Percentiles rank a stretch among this genome's conserved stretches.
Evolutionary conservation across 2,113 vertebrate genomes (phyloP).

Genomic region (Beaufortia kweichowensis): DNA sequence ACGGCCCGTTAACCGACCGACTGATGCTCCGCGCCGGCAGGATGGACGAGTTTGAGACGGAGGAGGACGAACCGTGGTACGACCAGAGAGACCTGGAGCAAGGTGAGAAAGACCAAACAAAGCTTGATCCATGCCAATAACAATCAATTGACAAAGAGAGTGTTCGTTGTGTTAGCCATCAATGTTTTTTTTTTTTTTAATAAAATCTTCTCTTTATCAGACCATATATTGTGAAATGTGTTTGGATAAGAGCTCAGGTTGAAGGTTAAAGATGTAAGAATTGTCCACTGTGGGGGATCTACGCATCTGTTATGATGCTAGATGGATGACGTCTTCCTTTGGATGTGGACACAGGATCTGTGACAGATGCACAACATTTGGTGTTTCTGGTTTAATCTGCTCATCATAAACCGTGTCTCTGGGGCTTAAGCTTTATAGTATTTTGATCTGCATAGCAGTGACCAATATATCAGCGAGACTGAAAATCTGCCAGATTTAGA

Average conservation of each 20-base stretch:
- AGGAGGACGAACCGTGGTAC: conserved; percentile 97
- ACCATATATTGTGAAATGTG: not conserved
- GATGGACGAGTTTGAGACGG: conserved; percentile 93
- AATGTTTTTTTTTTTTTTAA: too few species aligned
- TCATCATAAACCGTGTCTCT: not conserved
- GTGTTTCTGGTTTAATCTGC: conserved; percentile 3
- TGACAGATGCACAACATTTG: conserved; percentile 20
- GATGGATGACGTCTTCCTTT: conserved; percentile 24
- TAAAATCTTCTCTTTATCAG: too few species aligned
- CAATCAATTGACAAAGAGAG: conserved; percentile 9
- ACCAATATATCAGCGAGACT: too few species aligned
- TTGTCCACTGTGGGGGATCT: not conserved
- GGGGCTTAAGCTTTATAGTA: not conserved
- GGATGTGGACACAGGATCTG: not conserved
- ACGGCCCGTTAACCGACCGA: conserved; percentile 23
- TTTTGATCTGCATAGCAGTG: not conserved
- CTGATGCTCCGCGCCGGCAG: conserved; percentile 79
- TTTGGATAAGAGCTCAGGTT: not conserved
- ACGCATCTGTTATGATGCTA: not conserved
- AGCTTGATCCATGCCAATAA: not conserved
- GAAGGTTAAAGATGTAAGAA: not conserved
- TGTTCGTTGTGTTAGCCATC: not conserved
- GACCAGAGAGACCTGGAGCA: conserved; percentile 95
- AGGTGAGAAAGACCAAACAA: conserved; percentile 71
- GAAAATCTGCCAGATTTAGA: too few species aligned